Conservation (phyloP, 2,797 vertebrate genomes). For the Staurois parvus region DNA sequence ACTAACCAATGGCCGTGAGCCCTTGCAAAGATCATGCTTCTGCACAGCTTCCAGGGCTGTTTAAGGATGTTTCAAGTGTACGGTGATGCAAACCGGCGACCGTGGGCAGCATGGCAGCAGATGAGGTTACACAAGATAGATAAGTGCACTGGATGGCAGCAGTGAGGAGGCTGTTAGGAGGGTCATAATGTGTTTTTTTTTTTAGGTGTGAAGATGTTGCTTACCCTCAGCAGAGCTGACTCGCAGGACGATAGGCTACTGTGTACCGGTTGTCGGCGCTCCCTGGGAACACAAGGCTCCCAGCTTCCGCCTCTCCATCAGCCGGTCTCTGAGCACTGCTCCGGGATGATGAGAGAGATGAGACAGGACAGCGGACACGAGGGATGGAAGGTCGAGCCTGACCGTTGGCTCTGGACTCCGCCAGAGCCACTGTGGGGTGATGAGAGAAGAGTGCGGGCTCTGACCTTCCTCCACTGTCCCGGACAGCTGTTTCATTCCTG, state of each 20-base stretch:
- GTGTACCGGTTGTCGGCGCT: background rate
- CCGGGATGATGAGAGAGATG: constrained; percentile 8
- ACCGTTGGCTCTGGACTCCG: constrained; percentile 31
- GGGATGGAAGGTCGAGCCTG: constrained; percentile 52
- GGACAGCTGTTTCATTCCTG: constrained; percentile 40
- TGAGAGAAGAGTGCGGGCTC: constrained; percentile 44
- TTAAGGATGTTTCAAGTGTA: too few species aligned
- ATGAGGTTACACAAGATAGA: too few species aligned
- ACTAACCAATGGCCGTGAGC: too few species aligned
- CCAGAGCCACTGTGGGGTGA: constrained; percentile 60
- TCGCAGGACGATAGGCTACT: background rate
- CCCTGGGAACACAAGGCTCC: constrained; percentile 15
- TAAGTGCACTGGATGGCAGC: too few species aligned
- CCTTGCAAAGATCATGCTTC: too few species aligned
- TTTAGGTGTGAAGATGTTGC: too few species aligned
- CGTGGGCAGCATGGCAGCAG: too few species aligned
- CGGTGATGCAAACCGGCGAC: too few species aligned
- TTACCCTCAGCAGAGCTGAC: too few species aligned
- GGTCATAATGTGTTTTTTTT: too few species aligned
- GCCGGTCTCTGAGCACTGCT: background rate
- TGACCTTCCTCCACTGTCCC: constrained; percentile 29
- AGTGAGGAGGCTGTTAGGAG: too few species aligned
- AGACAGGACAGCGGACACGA: constrained; percentile 18
- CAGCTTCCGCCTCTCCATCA: background rate
- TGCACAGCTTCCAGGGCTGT: too few species aligned